Evolutionary conservation across 2,113 vertebrate species (phyloP).

Genomic region (Cettia cetti): DNA sequence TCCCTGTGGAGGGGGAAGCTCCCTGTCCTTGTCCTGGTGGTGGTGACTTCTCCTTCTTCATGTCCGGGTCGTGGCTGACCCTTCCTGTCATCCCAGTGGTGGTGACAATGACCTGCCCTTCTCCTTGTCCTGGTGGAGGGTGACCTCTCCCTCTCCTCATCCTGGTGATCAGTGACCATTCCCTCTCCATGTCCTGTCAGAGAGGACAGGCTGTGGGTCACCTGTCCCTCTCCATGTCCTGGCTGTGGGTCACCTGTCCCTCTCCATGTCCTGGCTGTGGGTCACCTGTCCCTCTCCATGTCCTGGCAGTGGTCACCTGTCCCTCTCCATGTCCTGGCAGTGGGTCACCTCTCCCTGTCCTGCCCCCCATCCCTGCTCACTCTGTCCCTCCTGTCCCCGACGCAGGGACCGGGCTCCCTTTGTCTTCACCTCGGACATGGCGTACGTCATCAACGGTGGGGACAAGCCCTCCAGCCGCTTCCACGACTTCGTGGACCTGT

Average conservation of each 20-base stretch:
- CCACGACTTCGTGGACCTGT: slow-evolving; percentile 97
- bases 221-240: not conserved
- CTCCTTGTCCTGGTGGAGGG: fast-evolving
- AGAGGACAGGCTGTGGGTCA: not conserved
- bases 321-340: fast-evolving
- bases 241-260: fast-evolving
- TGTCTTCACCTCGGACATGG: slow-evolving; percentile 98
- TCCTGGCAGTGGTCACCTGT: not conserved
- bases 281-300: not conserved
- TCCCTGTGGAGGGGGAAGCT: fast-evolving
- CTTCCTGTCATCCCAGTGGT: too few relatives aligned
- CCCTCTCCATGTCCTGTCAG: not conserved
- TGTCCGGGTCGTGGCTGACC: fast-evolving
- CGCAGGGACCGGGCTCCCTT: slow-evolving; percentile 93
- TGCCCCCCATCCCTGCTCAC: fast-evolving
- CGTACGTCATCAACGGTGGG: slow-evolving; percentile 95
- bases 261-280: fast-evolving
- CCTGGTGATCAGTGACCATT: not conserved
- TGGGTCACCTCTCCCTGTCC: not conserved
- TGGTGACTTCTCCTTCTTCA: not conserved
- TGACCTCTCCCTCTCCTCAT: not conserved
- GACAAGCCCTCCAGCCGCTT: slow-evolving; percentile 97
- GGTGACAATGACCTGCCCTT: not conserved
- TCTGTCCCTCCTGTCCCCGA: not conserved
- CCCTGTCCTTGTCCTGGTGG: not conserved